These are phyloP conservation scores for Nothobranchius kuhntae DNA, from an alignment of 2,113 vertebrate genomes.

Conservation along the genomic window DNA sequence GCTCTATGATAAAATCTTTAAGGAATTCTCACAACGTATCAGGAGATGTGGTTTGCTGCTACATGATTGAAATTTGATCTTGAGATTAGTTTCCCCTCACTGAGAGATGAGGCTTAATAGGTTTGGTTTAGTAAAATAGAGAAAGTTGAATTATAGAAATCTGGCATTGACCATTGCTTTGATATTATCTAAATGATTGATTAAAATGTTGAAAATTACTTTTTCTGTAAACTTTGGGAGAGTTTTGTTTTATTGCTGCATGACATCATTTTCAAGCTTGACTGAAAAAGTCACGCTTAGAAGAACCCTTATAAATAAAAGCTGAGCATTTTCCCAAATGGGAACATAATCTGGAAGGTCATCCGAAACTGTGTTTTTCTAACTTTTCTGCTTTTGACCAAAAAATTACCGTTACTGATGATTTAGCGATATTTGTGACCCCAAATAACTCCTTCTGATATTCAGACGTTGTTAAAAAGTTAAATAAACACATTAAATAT, in stretches of 20 bases:
- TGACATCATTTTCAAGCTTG: no score
- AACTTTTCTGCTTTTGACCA: no score
- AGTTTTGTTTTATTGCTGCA: neutral
- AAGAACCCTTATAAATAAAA: neutral
- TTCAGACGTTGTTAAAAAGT: no score
- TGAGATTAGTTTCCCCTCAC: slow-evolving; percentile 27
- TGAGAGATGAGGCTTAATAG: slow-evolving; percentile 25
- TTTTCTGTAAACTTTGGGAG: neutral
- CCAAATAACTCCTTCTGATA: no score
- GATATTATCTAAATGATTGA: slow-evolving; percentile 19
- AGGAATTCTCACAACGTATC: slow-evolving; percentile 23
- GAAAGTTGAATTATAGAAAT: slow-evolving; percentile 45
- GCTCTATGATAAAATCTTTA: slow-evolving; percentile 42
- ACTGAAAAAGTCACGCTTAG: no score
- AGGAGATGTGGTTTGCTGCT: slow-evolving; percentile 21
- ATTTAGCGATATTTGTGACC: no score
- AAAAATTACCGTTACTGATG: no score
- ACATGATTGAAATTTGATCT: slow-evolving; percentile 43
- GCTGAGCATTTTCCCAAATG: no score
- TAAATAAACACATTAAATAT: no score
- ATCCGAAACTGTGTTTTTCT: neutral
- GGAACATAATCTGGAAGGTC: neutral
- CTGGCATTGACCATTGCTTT: slow-evolving; percentile 25
- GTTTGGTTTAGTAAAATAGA: slow-evolving; percentile 46
- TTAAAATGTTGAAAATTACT: slow-evolving; percentile 2